phyloP scores from a whole-genome alignment of 1,140 invertebrate genomes.

The Leucophenga varia region DNA sequence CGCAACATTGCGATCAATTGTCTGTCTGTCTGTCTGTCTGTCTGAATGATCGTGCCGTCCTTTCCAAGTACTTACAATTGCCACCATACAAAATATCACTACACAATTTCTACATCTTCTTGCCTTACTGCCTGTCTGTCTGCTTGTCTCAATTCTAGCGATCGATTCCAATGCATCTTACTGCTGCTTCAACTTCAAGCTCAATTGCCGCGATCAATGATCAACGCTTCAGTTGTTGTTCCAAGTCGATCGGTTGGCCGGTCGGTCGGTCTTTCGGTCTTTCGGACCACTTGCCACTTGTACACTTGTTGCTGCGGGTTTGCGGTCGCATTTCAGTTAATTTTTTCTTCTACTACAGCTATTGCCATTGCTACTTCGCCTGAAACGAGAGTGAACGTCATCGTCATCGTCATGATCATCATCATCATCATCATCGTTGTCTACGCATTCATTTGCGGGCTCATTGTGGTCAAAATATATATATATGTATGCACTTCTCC shows the following conservation, averaged over 20 bases:
- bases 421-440: conserved; percentile 26
- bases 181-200: conserved; percentile 20
- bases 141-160: not conserved
- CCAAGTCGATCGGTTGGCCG: conserved; percentile 13
- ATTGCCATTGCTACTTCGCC: not conserved
- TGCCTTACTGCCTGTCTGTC: not conserved
- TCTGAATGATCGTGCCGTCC: too few relatives aligned
- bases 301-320: conserved; percentile 55
- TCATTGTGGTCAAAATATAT: conserved; percentile 35
- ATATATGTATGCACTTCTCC: conserved; percentile 8
- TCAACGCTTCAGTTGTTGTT: conserved; percentile 14
- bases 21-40: too few relatives aligned
- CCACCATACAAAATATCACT: conserved; percentile 40
- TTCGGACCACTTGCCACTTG: conserved; percentile 38
- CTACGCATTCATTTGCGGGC: conserved; percentile 50
- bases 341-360: conserved; percentile 27
- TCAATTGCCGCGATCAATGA: conserved; percentile 53
- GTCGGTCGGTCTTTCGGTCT: conserved; percentile 3
- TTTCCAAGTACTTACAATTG: conserved; percentile 51
- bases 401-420: conserved; percentile 12
- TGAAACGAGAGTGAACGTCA: too few relatives aligned
- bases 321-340: conserved; percentile 51
- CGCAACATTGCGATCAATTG: conserved; percentile 27
- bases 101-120: not conserved
- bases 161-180: too few relatives aligned